A percentile compares a stretch with the other conserved stretches of the same genome.
These are phyloP conservation scores for Noturus placidus DNA, from an alignment of 2,113 vertebrate genomes.

Conservation along the genomic window DNA sequence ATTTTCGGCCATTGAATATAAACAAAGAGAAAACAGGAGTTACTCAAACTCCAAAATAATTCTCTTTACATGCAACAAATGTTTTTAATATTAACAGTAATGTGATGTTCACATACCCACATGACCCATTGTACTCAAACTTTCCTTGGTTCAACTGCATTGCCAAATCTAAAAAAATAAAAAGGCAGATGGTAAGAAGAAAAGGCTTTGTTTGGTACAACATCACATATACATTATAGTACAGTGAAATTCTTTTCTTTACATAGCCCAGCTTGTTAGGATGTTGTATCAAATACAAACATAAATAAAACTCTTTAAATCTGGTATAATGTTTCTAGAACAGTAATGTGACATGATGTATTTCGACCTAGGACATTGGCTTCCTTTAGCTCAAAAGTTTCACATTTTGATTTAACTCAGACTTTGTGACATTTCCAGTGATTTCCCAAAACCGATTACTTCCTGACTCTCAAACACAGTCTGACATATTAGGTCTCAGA, in stretches of 20 bases:
- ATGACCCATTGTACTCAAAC: constrained; percentile 89
- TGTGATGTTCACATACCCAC: constrained; percentile 77
- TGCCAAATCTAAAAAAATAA: constrained; percentile 69
- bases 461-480: constrained; percentile 17
- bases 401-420: neutral
- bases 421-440: constrained; percentile 19
- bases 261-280: neutral
- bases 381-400: neutral
- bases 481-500: constrained; percentile 22
- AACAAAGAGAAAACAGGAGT: neutral
- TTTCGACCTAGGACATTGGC: neutral
- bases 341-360: neutral
- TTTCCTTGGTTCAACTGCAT: constrained; percentile 85
- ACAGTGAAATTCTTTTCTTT: neutral
- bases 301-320: neutral
- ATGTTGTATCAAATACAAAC: neutral
- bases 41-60: neutral
- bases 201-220: neutral
- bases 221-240: neutral
- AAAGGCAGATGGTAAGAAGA: neutral
- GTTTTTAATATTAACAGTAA: neutral
- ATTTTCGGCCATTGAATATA: neutral
- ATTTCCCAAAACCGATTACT: constrained; percentile 22
- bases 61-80: neutral
- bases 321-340: neutral